These are phyloP conservation scores for Pterostichus niger DNA, from an alignment of 2,888 invertebrate genomes.

Conservation along the genomic window DNA sequence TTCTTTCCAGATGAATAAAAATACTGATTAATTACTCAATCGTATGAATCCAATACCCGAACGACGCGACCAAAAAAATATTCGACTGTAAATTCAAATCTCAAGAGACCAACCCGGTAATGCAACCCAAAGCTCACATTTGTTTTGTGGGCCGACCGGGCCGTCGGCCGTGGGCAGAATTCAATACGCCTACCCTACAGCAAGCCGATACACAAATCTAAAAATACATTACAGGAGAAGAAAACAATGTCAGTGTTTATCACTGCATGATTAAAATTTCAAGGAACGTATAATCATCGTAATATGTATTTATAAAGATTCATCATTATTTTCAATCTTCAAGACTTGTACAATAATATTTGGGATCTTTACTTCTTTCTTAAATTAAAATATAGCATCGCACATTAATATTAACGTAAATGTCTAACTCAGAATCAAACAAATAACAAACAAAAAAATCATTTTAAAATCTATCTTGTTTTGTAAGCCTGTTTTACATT, in stretches of 20 bases:
- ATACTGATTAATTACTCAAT: background rate
- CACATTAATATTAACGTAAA: too few relatives aligned
- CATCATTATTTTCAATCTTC: too few relatives aligned
- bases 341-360: too few relatives aligned
- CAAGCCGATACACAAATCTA: constrained; percentile 9
- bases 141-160: background rate
- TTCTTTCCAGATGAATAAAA: background rate
- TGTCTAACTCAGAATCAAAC: too few relatives aligned
- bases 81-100: constrained; percentile 6
- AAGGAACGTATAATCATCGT: background rate
- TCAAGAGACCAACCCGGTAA: constrained; percentile 13
- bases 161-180: background rate
- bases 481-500: too few relatives aligned
- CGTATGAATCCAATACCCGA: background rate
- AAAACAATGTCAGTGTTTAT: background rate
- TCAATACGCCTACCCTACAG: background rate
- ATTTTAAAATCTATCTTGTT: too few relatives aligned
- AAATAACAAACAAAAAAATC: too few relatives aligned
- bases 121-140: background rate
- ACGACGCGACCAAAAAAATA: background rate
- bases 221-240: constrained; percentile 5
- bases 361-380: too few relatives aligned
- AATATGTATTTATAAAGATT: too few relatives aligned
- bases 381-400: too few relatives aligned
- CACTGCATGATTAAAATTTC: constrained; percentile 8